phyloP scores from a whole-genome alignment of 1,140 invertebrate species.

The Oscheius sp. region DNA sequence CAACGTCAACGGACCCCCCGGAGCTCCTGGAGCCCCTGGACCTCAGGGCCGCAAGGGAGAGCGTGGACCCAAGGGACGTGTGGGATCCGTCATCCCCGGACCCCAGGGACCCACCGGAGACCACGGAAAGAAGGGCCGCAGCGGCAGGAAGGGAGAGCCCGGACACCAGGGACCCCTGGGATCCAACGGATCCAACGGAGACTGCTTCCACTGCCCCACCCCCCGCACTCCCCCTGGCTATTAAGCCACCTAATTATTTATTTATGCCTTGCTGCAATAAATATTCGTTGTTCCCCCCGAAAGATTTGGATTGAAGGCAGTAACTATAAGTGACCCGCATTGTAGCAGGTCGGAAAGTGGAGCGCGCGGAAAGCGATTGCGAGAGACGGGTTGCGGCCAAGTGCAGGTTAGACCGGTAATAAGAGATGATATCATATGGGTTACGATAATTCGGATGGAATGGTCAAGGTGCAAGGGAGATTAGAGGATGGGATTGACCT shows the following conservation, averaged over 20 bases:
- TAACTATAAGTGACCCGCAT: no score
- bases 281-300: no score
- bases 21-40: slow-evolving; percentile 35
- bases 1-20: slow-evolving; percentile 40
- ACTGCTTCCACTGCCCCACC: slow-evolving; percentile 40
- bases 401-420: no score
- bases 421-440: no score
- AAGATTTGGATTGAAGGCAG: no score
- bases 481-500: no score
- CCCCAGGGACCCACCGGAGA: slow-evolving; percentile 39
- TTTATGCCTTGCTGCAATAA: no score
- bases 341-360: no score
- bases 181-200: slow-evolving; percentile 31
- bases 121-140: slow-evolving; percentile 31
- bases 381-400: no score
- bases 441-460: no score
- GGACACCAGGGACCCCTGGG: slow-evolving; percentile 34
- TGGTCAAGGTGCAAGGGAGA: no score
- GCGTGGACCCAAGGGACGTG: slow-evolving; percentile 38
- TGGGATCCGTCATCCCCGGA: slow-evolving; percentile 37
- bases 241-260: slow-evolving; percentile 16
- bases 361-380: no score
- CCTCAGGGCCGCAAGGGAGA: slow-evolving; percentile 39
- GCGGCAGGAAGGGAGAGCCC: slow-evolving; percentile 33
- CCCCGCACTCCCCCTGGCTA: slow-evolving; percentile 41